phyloP scores from a whole-genome alignment of 2,888 invertebrate genomes.

The Drosophila leonis region DNA sequence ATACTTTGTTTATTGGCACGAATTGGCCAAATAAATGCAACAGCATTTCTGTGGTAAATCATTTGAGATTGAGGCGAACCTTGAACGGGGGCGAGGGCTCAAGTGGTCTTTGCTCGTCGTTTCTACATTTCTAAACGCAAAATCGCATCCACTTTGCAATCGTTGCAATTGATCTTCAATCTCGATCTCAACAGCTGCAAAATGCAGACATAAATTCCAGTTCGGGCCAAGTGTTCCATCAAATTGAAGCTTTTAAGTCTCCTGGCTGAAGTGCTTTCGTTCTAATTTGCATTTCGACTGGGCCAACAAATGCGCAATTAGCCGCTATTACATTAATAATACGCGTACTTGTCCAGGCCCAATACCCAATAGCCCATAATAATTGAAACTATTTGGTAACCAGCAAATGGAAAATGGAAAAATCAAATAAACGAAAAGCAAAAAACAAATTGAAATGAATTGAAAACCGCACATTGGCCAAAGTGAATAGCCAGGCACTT shows the following conservation, averaged over 20 bases:
- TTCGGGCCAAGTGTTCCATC: slow-evolving; percentile 73
- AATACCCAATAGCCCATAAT: slow-evolving; percentile 34
- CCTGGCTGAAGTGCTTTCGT: slow-evolving; percentile 65
- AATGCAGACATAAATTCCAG: slow-evolving; percentile 63
- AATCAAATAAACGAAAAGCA: slow-evolving; percentile 36
- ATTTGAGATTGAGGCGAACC: slow-evolving; percentile 39
- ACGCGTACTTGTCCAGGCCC: slow-evolving; percentile 66
- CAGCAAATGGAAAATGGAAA: slow-evolving; percentile 37
- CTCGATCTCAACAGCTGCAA: slow-evolving; percentile 49
- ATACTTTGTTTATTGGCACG: slow-evolving; percentile 75
- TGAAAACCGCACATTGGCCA: slow-evolving; percentile 75
- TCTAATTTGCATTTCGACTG: slow-evolving; percentile 70
- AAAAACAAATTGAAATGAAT: slow-evolving; percentile 49
- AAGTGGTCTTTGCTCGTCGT: slow-evolving; percentile 48
- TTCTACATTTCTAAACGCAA: slow-evolving; percentile 48
- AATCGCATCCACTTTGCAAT: slow-evolving; percentile 47
- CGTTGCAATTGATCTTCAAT: slow-evolving; percentile 60
- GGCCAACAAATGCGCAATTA: slow-evolving; percentile 73
- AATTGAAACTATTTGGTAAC: slow-evolving; percentile 48
- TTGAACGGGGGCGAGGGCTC: slow-evolving; percentile 53
- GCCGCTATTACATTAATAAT: slow-evolving; percentile 79
- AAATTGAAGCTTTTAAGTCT: slow-evolving; percentile 77
- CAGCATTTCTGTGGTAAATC: slow-evolving; percentile 67
- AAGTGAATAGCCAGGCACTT: slow-evolving; percentile 77
- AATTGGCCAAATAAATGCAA: slow-evolving; percentile 71